Base-by-base conservation (phyloP, 2,113 vertebrate genomes). In the Brachyhypopomus gauderio region DNA sequence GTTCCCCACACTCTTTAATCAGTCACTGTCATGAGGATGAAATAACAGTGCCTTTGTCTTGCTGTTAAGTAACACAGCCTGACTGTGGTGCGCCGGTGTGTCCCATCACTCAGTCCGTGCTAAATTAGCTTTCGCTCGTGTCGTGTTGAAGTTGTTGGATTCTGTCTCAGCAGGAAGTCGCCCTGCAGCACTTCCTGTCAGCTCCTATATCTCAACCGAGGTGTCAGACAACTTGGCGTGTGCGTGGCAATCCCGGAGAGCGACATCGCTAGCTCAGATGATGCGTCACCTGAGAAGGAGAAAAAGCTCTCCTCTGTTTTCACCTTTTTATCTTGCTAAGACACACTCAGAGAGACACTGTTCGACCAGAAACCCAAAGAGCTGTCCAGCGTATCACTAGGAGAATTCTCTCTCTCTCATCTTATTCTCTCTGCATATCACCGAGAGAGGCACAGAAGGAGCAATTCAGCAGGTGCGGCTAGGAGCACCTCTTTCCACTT, bases 71-170 rank as follows among this genome's bases (percentile, higher is more conserved):
- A 83, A 83, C 59, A 36, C 52, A 83, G 72, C 27, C 12, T 72
- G 52, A 52, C 72, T 76, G 52, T 63, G 75, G 79, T 78, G 70
- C 72, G 45, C 56, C 72, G 34, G 80, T 38, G 36, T n/a, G 72
- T 72, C 73, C 77, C 66, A 77, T 90, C 88, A 89, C 81, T 88
- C 88, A 88, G 83, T 27, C 5, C 67, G 30, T 77, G 82, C 77
- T 92, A 92, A 92, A 90, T 93, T 91, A 92, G 90, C 89, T 92
- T 91, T 91, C 85, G 83, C 88, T 88, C 79, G 79, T 84, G 91
- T 90, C 89, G 89, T 87, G 87, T 91, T 82, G 78, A 72, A 88
- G 88, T 88, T 88, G 88, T 89, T 86, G 87, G 86, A 88, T 80
- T 79, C 59, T 38, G 77, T 79, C 85, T 77, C 73, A 22, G 69